Evolutionary conservation across 37 sponge, comb jelly and placozoan genomes (phyloP), one percentile per base, ranked within the genome.

Genomic region (Oopsacas minuta): DNA sequence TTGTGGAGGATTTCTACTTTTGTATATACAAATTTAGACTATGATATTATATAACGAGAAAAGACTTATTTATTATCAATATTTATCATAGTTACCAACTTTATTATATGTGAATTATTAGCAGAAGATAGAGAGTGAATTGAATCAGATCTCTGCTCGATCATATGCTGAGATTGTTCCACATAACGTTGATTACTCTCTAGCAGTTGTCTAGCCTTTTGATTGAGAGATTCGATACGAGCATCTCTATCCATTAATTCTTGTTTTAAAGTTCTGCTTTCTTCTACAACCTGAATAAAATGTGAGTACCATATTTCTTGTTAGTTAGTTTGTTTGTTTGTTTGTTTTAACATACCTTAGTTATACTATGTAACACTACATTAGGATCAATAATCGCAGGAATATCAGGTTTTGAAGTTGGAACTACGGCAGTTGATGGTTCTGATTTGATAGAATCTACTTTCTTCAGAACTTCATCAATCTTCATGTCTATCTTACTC

Each of bases 41-140:
- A n/a, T n/a, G n/a, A n/a, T n/a, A n/a, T n/a, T n/a, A n/a, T n/a
- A n/a, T n/a, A n/a, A n/a, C n/a, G n/a, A 25, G 7, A 61, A 12
- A 32, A 61, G 5, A 61, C 28, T 12, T 25, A 61, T 61, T 61
- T 61, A 20, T 12, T 32, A 34, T 25, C 28, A 61, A 20, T 61
- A n/a, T n/a, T n/a, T n/a, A n/a, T n/a, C n/a, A n/a, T n/a, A n/a
- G n/a, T n/a, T n/a, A 15, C 49, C 8, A 3, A 61, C 75, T n/a
- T 61, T 25, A 61, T 61, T 5, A 61, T 61, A 3, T 61, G 75
- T 25, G 75, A 61, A 34, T 34, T 61, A 34, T 61, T 61, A 12
- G 75, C 75, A 61, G 75, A 61, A 61, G 75, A 61, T 25, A 61
- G 75, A 61, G 75, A 61, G 75, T 61, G 75, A 7, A 61, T 10